A percentile compares a stretch with the other conserved stretches of the same genome.
Evolutionary conservation across 2,888 invertebrate species (phyloP).

Genomic region (Cyaniris semiargus): DNA sequence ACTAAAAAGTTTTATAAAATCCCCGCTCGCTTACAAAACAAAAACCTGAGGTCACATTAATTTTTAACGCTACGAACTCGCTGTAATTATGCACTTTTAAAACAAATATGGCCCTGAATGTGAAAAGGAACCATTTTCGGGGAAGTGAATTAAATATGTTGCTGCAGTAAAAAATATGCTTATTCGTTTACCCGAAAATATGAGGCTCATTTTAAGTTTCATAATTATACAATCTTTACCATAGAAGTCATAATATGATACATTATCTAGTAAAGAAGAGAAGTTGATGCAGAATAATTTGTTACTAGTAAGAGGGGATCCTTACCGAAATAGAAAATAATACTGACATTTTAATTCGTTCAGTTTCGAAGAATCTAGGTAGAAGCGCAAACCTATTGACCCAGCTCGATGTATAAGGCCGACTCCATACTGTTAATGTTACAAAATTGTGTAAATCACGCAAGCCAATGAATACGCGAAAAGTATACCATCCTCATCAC

Average conservation of each 20-base stretch:
- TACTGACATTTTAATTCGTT: too few species aligned
- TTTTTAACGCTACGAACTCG: constrained; percentile 16
- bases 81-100: constrained; percentile 16
- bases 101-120: not conserved
- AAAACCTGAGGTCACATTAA: constrained; percentile 10
- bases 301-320: too few species aligned
- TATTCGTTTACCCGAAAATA: not conserved
- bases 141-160: not conserved
- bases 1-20: not conserved
- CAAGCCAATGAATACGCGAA: too few species aligned
- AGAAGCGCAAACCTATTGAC: too few species aligned
- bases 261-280: not conserved
- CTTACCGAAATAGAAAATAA: too few species aligned
- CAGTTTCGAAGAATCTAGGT: too few species aligned
- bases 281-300: too few species aligned
- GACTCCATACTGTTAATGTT: too few species aligned
- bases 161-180: not conserved
- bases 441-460: too few species aligned
- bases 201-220: not conserved
- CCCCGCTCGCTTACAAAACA: not conserved
- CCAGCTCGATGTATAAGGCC: too few species aligned
- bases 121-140: constrained; percentile 1
- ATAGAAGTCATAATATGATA: not conserved
- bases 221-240: too few species aligned
- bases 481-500: too few species aligned